Evolutionary conservation across 2,888 invertebrate species (phyloP), one percentile per base, ranked within the genome.

Genomic region (Agonopterix arenella): DNA sequence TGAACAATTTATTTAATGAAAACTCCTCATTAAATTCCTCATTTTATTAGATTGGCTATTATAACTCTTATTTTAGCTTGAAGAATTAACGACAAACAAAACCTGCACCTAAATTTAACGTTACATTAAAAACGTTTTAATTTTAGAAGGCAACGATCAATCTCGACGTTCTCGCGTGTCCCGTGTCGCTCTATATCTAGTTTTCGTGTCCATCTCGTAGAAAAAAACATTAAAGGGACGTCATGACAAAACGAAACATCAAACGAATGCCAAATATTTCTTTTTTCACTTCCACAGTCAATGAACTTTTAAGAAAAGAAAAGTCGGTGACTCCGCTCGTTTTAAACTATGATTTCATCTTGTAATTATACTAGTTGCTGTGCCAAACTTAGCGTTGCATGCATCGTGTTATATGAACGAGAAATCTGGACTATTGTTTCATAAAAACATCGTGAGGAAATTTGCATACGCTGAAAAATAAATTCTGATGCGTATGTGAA

Each of bases 181-280:
- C 16, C 28, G 16, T 28, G n/a, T 18, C 38, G 44, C 11, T 16
- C n/a, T 43, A 11, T 36, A 50, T 47, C 18, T 42, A 48, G 16
- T 45, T 49, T 41, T 45, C 48, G 8, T 46, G 50, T 53, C 40
- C 44, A 47, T 46, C 45, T 46, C 41, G 28, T 28, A 7, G 13
- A 16, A 36, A 9, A n/a, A 18, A 18, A 49, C 46, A 47, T 48
- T 47, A 47, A 49, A 52, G 47, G 36, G 46, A 47, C 46, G 45
- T 50, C 47, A 36, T 13, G 13, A 13, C 36, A 36, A 46, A 28
- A 40, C 46, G 46, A 18, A 50, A 47, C 54, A 47, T 54, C 52
- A 54, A 54, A 54, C 52, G 52, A 36, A 51, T 52, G 54, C 54
- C 54, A 54, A 77, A 73, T 66, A 50, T 49, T 47, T 66, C 58